phyloP scores from a whole-genome alignment of 2,888 invertebrate genomes.

The Himalopsyche kuldschensis region DNA sequence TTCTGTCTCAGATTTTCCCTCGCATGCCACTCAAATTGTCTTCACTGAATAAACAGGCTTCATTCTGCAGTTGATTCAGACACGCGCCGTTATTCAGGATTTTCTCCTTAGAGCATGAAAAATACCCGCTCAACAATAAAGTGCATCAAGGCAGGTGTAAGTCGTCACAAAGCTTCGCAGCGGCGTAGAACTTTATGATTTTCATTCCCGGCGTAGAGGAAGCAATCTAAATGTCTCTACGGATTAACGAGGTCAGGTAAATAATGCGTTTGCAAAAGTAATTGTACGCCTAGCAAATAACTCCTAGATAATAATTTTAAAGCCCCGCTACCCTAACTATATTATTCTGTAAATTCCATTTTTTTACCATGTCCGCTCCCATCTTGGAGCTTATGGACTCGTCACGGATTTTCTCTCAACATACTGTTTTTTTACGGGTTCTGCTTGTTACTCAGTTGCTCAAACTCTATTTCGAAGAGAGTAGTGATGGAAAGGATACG shows the following conservation, averaged over 20 bases:
- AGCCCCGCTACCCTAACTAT: too few species aligned
- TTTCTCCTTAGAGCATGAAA: slow-evolving; percentile 7
- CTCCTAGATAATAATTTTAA: background rate
- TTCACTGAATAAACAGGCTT: background rate
- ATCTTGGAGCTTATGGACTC: too few species aligned
- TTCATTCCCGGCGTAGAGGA: slow-evolving; percentile 14
- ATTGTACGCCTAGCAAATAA: background rate
- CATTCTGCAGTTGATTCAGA: background rate
- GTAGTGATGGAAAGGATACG: too few species aligned
- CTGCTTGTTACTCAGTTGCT: too few species aligned
- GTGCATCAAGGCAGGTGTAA: background rate
- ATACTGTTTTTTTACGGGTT: too few species aligned
- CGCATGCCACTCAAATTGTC: too few species aligned
- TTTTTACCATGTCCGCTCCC: too few species aligned
- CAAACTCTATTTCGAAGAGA: too few species aligned
- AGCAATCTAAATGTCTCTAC: slow-evolving; percentile 10
- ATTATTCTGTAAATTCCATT: too few species aligned
- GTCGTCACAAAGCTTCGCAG: background rate
- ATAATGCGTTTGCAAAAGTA: background rate
- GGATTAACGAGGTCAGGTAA: background rate
- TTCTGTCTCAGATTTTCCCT: too few species aligned
- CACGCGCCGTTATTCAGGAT: background rate
- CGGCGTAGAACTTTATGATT: slow-evolving; percentile 9
- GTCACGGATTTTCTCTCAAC: too few species aligned
- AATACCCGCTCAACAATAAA: background rate